These are phyloP conservation scores for Agapostemon virescens DNA, from an alignment of 2,888 invertebrate species.

Conservation along the genomic window DNA sequence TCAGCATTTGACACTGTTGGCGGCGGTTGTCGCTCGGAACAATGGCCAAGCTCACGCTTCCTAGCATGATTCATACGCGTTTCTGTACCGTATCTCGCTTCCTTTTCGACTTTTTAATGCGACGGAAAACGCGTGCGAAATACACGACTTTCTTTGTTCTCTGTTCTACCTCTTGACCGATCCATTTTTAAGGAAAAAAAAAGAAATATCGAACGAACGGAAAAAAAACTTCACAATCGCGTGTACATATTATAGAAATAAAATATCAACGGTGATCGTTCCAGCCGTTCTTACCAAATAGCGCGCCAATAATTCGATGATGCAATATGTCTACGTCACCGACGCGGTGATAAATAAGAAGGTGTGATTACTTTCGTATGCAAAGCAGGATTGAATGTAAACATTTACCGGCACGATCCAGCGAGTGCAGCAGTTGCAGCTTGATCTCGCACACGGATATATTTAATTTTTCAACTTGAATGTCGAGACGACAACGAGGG, in stretches of 20 bases:
- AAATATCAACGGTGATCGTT: neutral
- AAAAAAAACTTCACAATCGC: neutral
- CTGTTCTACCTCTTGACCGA: neutral
- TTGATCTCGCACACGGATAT: neutral
- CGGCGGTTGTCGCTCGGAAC: neutral
- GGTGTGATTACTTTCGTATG: slow-evolving; percentile 24
- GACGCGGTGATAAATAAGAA: slow-evolving; percentile 20
- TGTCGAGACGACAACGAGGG: neutral
- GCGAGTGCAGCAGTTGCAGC: neutral
- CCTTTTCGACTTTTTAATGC: slow-evolving; percentile 12
- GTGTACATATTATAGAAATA: neutral
- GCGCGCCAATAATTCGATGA: neutral
- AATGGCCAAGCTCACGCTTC: neutral
- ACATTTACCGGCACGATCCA: neutral
- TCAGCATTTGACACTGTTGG: neutral
- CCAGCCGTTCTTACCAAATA: neutral
- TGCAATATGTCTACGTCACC: neutral
- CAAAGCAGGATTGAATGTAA: neutral
- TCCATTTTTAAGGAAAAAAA: neutral
- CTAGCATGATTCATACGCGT: neutral
- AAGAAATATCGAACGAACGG: neutral
- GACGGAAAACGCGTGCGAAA: neutral
- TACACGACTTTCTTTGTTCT: neutral
- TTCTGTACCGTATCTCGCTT: slow-evolving; percentile 15
- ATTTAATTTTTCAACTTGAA: neutral